Conservation (phyloP, 2,888 invertebrate genomes). For the Cacoxenus indagator region DNA sequence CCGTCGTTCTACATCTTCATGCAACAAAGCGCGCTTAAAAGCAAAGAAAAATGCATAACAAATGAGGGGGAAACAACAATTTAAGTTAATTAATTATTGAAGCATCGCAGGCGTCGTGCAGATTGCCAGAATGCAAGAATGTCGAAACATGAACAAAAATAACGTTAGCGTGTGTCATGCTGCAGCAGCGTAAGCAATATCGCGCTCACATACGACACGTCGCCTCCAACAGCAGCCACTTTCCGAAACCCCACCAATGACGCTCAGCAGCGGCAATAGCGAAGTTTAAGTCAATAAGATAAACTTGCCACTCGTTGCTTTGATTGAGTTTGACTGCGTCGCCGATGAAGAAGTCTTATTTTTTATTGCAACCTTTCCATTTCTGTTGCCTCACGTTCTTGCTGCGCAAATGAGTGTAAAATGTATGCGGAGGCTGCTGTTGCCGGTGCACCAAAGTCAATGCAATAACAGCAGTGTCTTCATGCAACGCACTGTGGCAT, state of each 20-base stretch:
- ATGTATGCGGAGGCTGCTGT: background rate
- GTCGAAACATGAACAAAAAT: no score
- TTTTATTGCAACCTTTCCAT: background rate
- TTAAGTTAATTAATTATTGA: constrained; percentile 34
- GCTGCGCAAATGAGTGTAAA: background rate
- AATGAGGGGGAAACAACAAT: constrained; percentile 13
- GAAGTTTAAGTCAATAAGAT: background rate
- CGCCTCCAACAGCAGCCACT: no score
- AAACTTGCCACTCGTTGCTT: background rate
- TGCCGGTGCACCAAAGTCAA: no score
- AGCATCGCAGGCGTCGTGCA: background rate
- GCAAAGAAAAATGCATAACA: background rate
- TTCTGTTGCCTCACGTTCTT: background rate
- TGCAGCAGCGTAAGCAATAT: background rate
- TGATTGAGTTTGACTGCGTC: background rate
- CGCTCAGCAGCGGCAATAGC: background rate
- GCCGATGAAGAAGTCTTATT: background rate
- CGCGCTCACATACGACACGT: no score
- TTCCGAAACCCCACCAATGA: no score
- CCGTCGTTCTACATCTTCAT: no score
- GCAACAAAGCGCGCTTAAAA: background rate
- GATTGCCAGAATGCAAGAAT: no score
- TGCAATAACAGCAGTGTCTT: no score
- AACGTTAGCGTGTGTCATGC: background rate
- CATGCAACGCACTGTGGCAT: no score